phyloP scores from a whole-genome alignment of 2,113 vertebrate genomes.

The Paedocypris sp. region DNA sequence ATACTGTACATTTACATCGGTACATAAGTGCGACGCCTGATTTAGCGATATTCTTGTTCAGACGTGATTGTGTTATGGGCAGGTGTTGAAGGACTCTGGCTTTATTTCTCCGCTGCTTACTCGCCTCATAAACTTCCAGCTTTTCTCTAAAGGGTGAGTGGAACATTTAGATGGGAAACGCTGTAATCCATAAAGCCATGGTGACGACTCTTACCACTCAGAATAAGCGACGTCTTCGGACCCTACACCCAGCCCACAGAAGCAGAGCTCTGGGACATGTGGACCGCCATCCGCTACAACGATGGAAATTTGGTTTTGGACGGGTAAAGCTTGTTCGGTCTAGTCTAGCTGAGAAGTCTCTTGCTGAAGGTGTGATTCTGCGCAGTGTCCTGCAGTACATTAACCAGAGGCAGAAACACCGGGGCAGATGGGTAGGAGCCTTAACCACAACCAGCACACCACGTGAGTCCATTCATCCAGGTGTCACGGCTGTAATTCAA shows the following conservation, averaged over 20 bases:
- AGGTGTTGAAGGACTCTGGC: constrained; percentile 85
- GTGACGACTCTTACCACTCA: constrained; percentile 32
- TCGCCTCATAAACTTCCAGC: constrained; percentile 73
- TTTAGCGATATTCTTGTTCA: too few relatives aligned
- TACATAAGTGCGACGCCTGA: too few relatives aligned
- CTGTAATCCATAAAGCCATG: not conserved
- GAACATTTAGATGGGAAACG: not conserved
- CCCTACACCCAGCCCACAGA: constrained; percentile 83
- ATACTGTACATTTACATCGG: too few relatives aligned
- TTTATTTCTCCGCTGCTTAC: constrained; percentile 70
- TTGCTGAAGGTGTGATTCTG: too few relatives aligned
- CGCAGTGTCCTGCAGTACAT: constrained; percentile 83
- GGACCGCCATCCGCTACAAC: constrained; percentile 76
- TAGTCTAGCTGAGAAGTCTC: too few relatives aligned
- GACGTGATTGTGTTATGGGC: not conserved
- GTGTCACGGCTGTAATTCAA: not conserved
- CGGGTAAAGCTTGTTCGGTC: constrained; percentile 57
- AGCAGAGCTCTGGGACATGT: constrained; percentile 90
- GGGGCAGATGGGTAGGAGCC: constrained; percentile 82
- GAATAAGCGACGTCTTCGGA: constrained; percentile 80
- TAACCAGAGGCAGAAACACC: constrained; percentile 80
- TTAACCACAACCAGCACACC: constrained; percentile 73
- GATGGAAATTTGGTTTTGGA: constrained; percentile 85
- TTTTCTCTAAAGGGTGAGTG: constrained; percentile 82
- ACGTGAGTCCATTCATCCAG: constrained; percentile 60